These are phyloP conservation scores for Drosophila nasuta DNA, from an alignment of 1,140 invertebrate genomes.

Conservation along the genomic window DNA sequence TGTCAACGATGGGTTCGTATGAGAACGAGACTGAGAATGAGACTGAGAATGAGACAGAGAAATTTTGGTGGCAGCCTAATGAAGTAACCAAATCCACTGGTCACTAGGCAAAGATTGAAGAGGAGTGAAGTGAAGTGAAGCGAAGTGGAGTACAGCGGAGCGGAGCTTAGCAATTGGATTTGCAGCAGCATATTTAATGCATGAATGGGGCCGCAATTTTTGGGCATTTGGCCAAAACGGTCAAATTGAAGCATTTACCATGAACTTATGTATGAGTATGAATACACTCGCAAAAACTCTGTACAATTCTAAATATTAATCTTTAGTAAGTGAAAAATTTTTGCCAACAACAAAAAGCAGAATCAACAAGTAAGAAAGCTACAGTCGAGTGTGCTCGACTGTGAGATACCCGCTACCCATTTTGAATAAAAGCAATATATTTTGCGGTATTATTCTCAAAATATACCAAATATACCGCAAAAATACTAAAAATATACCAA, in stretches of 20 bases:
- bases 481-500: no score
- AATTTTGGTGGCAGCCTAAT: constrained; percentile 49
- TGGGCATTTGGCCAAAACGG: constrained; percentile 69
- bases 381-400: no score
- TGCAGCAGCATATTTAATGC: constrained; percentile 81
- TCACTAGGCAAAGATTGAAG: constrained; percentile 22
- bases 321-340: no score
- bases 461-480: no score
- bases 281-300: not conserved
- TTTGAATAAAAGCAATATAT: no score
- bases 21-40: not conserved
- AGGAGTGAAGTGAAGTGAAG: not conserved
- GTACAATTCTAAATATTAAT: no score
- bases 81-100: constrained; percentile 77
- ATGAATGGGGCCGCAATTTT: constrained; percentile 73
- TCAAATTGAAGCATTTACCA: constrained; percentile 71
- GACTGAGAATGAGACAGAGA: not conserved
- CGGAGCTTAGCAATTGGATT: constrained; percentile 77
- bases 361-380: no score
- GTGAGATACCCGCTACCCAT: no score
- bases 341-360: no score
- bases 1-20: constrained; percentile 33
- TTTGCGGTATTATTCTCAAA: no score
- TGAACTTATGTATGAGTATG: constrained; percentile 32
- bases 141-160: constrained; percentile 9